A percentile compares a stretch with the other conserved stretches of the same genome.
Evolutionary conservation across 2,888 invertebrate species (phyloP).

Genomic region (Teinopalpus imperialis): DNA sequence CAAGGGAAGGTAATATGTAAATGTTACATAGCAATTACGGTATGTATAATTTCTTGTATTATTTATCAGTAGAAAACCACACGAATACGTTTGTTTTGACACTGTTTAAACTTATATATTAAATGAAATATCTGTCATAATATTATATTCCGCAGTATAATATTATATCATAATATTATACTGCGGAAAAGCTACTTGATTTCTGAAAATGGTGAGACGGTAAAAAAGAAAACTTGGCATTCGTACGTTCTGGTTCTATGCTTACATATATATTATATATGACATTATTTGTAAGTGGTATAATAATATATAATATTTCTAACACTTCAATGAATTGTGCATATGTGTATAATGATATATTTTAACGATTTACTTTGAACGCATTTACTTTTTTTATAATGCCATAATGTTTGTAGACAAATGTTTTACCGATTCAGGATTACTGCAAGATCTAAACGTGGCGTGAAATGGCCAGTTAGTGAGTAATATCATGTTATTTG

Average conservation of each 20-base stretch:
- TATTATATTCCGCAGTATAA: too few species aligned
- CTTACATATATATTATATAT: too few species aligned
- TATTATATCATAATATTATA: too few species aligned
- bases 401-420: conserved; percentile 21
- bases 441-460: conserved; percentile 51
- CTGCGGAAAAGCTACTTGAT: too few species aligned
- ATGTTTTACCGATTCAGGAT: conserved; percentile 44
- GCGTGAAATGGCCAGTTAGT: conserved; percentile 80
- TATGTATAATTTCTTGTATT: not conserved
- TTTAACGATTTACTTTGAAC: not conserved
- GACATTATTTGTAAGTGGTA: too few species aligned
- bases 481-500: conserved; percentile 78
- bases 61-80: conserved; percentile 1
- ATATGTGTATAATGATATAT: too few species aligned
- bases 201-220: too few species aligned
- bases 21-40: conserved; percentile 7
- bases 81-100: not conserved
- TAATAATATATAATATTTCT: too few species aligned
- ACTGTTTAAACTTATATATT: conserved; percentile 3
- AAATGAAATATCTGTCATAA: too few species aligned
- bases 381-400: conserved; percentile 14
- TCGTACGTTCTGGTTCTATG: too few species aligned
- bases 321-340: too few species aligned
- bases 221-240: too few species aligned
- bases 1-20: conserved; percentile 1